Percentiles rank a stretch among this genome's conserved stretches.
phyloP scores from a whole-genome alignment of 2,888 invertebrate species.

The Didymodactylos carnosus region DNA sequence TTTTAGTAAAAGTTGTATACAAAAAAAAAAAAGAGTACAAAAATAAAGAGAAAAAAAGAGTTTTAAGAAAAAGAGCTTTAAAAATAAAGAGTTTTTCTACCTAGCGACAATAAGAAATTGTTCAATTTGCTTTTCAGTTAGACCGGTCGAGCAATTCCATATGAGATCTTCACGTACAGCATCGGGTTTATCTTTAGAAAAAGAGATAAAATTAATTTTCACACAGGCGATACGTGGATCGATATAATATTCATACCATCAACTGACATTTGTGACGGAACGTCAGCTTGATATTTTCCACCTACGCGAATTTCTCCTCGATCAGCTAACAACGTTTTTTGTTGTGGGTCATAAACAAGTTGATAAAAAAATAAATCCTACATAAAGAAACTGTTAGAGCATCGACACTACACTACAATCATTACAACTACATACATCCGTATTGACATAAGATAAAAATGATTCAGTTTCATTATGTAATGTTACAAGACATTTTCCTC shows the following conservation, averaged over 20 bases:
- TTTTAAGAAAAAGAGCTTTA: no score
- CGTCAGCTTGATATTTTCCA: slow-evolving; percentile 85
- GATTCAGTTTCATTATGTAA: slow-evolving; percentile 96
- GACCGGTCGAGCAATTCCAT: slow-evolving; percentile 41
- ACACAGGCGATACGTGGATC: no score
- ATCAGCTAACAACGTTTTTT: slow-evolving; percentile 92
- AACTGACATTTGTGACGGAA: slow-evolving; percentile 40
- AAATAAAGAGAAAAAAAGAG: no score
- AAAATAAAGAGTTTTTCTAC: not conserved
- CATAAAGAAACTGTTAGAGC: not conserved
- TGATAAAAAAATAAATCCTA: slow-evolving; percentile 93
- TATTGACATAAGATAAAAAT: slow-evolving; percentile 78
- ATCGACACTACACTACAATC: not conserved
- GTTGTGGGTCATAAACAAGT: slow-evolving; percentile 94
- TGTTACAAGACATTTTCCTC: slow-evolving; percentile 96
- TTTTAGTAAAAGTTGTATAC: no score
- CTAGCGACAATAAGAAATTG: slow-evolving; percentile 66
- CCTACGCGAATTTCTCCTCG: slow-evolving; percentile 78
- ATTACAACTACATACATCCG: slow-evolving; percentile 50
- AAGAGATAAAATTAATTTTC: no score
- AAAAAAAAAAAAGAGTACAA: no score
- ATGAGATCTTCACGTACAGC: not conserved
- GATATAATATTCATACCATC: not conserved
- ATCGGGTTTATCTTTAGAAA: not conserved
- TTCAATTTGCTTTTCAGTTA: slow-evolving; percentile 87